A percentile compares a stretch with the other conserved stretches of the same genome.
Conservation (phyloP, 2,113 vertebrate species). For the Alosa alosa region DNA sequence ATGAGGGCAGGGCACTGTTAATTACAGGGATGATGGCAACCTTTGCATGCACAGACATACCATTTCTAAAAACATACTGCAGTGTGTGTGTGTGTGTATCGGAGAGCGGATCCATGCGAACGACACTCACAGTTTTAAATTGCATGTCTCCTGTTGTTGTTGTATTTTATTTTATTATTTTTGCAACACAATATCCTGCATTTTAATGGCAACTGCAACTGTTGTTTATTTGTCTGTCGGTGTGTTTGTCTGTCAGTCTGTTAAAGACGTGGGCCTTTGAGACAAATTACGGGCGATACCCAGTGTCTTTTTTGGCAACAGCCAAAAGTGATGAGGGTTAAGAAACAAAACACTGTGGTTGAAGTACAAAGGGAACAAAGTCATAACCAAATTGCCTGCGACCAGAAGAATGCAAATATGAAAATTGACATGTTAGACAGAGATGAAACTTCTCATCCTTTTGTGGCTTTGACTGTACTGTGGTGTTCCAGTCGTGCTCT, state of each 20-base stretch:
- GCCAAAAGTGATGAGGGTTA: slow-evolving; percentile 34
- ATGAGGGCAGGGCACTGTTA: background rate
- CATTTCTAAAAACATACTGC: background rate
- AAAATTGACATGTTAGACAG: slow-evolving; percentile 16
- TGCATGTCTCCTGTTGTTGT: background rate
- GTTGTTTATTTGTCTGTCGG: background rate
- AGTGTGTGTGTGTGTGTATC: background rate
- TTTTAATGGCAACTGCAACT: background rate
- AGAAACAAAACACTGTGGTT: slow-evolving; percentile 39
- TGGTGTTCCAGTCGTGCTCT: background rate
- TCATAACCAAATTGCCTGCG: background rate
- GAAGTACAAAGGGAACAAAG: slow-evolving; percentile 26
- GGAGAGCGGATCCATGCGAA: background rate
- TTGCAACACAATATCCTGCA: slow-evolving; percentile 1
- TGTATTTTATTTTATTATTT: background rate
- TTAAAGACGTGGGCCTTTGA: slow-evolving; percentile 45
- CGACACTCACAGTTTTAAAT: background rate
- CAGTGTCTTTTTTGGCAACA: slow-evolving; percentile 23
- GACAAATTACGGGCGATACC: slow-evolving; percentile 38
- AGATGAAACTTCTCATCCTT: slow-evolving; percentile 29
- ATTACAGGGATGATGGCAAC: background rate
- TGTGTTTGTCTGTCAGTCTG: background rate
- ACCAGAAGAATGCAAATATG: slow-evolving; percentile 34
- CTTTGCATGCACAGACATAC: slow-evolving; percentile 5
- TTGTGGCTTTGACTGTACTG: slow-evolving; percentile 20